Evolutionary conservation across 1,140 invertebrate species (phyloP).

Genomic region (Yoshiicerus persimilis): DNA sequence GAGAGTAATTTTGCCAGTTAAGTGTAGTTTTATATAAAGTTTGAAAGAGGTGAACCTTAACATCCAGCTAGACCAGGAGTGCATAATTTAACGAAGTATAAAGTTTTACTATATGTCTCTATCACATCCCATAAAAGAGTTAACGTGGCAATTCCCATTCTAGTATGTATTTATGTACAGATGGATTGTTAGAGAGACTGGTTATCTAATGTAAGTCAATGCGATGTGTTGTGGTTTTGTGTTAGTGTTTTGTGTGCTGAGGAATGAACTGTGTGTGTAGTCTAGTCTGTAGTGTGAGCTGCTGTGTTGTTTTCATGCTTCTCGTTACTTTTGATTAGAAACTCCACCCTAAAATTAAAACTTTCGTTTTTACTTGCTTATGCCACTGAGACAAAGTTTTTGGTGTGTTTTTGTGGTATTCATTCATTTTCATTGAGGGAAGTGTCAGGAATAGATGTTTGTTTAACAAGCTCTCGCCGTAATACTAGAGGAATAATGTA

Average conservation of each 20-base stretch:
- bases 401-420: background rate
- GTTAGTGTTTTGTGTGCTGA: background rate
- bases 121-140: background rate
- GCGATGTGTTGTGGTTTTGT: background rate
- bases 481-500: background rate
- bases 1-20: background rate
- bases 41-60: background rate
- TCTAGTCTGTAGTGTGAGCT: background rate
- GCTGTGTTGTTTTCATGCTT: background rate
- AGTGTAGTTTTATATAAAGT: background rate
- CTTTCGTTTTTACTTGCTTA: constrained; percentile 11
- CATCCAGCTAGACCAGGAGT: background rate
- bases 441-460: background rate
- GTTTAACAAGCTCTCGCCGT: background rate
- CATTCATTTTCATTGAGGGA: constrained; percentile 8
- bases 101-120: background rate
- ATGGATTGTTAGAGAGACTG: background rate
- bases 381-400: background rate
- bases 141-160: background rate
- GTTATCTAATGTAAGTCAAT: background rate
- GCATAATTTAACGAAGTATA: background rate
- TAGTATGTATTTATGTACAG: background rate
- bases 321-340: constrained; percentile 20
- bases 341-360: constrained; percentile 14
- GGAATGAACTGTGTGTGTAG: background rate